Evolutionary conservation across 2,797 vertebrate genomes (phyloP), one percentile per base, ranked within the genome.

Genomic region (Sparus aurata): DNA sequence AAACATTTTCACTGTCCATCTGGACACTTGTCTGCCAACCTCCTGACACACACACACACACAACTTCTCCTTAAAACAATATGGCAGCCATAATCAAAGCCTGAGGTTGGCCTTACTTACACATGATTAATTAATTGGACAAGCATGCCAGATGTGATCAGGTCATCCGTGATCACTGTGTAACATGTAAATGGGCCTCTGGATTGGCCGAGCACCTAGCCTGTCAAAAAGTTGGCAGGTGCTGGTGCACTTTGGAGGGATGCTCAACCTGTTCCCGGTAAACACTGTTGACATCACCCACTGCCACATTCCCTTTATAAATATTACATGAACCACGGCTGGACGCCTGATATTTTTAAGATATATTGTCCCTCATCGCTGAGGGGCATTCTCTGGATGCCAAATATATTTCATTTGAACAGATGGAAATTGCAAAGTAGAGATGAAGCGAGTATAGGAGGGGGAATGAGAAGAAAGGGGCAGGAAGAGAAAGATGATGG

Each of bases 341-440:
- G 87, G 91, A 89, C 77, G 77, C 87, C 91, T 92, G 91, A 93
- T 94, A 92, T 94, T 93, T 93, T 89, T 93, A 92, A 94, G 93
- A 95, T 93, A 91, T 93, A 94, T 94, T 92, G 91, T 92, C 84
- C 89, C 79, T 88, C 80, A 72, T 84, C 83, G 92, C 94, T 93
- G 77, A 88, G 88, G 92, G 94, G 89, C 92, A 92, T 92, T 94
- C 91, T 92, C 91, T 25, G 52, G 83, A 91, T 93, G 93, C 90
- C 92, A 94, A 88, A 91, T 91, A 92, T 92, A 93, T 93, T 94
- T 94, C 90, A 93, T 91, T 85, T 85, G 84, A 93, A 91, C 90
- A 93, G 93, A 95, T 93, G 93, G 90, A 93, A 93, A 93, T 89
- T 89, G 88, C 78, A 83, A 89, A 89, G 77, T 79, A 90, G 83